Percentiles rank a stretch among this genome's conserved stretches.
Conservation (phyloP, 1,140 invertebrate species). For the Tetramorium parvispinum region DNA sequence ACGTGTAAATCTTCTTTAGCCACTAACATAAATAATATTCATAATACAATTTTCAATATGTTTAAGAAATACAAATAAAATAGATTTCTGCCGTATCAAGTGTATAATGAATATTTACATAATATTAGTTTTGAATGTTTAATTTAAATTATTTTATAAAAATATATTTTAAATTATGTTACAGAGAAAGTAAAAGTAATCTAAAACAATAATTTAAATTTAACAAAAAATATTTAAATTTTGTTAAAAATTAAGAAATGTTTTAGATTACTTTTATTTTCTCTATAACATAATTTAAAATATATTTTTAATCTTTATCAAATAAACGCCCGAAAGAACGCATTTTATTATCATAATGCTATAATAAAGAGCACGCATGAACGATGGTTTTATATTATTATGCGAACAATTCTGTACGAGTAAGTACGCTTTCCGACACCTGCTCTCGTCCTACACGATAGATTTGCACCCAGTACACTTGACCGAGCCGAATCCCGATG, state of each 20-base stretch:
- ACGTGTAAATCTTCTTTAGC: neutral
- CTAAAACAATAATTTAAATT: too few relatives aligned
- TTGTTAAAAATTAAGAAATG: neutral
- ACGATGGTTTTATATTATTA: neutral
- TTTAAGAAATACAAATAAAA: neutral
- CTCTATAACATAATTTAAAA: neutral
- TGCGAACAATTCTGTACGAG: neutral
- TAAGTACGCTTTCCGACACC: conserved; percentile 14
- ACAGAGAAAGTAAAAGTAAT: too few relatives aligned
- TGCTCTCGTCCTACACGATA: conserved; percentile 10
- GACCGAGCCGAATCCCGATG: conserved; percentile 51
- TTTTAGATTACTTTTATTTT: neutral
- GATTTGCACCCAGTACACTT: conserved; percentile 11
- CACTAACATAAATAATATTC: neutral
- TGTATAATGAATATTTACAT: neutral
- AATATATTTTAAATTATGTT: too few relatives aligned
- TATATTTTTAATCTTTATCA: neutral
- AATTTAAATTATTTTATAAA: too few relatives aligned
- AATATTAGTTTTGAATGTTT: neutral
- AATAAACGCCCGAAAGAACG: neutral
- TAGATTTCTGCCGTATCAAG: neutral
- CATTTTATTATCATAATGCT: neutral
- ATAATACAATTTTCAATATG: conserved; percentile 14
- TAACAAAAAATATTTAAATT: too few relatives aligned
- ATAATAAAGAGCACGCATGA: neutral